Base-by-base conservation (phyloP, 2,797 vertebrate species). In the Chaenodraco wilsoni region DNA sequence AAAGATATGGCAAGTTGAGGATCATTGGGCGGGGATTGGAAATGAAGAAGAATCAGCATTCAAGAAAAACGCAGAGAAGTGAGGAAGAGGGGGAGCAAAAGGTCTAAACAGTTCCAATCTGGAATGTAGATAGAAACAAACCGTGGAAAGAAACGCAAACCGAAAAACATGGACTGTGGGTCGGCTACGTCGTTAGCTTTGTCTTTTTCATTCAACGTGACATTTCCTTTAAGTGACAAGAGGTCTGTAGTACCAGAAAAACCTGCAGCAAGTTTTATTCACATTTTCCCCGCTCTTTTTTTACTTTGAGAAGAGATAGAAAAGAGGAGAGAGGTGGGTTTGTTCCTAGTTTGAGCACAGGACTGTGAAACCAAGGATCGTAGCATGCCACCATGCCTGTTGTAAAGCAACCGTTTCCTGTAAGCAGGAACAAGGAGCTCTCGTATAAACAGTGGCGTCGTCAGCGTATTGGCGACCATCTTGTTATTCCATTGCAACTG, bases 121-220 rank as follows among this genome's bases (percentile, higher is more conserved):
- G 97, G 96, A 96, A 96, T 93, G 94, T 97, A 93, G 93, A 96
- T 89, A 93, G 94, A 71, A 90, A 93, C 78, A 86, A 84, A 46
- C 16, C 19, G 75, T 84, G 78, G 67, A 89, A 75, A 89, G 72
- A 87, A 80, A 84, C 49, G 23, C 65, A 13, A 1, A 62, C 67
- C 58, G 11, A 72, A 65, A 61, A 59, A 40, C 60, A 61, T 14
- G 60, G 40, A 65, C 60, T 21, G 75, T 44, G 63, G 15, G 63
- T 69, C 9, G 6, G 78, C 83, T 71, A 51, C 27, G 48, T 79
- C 14, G 27, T 72, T 72, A 55, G 83, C 37, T 27, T 72, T n/a
- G 52, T 86, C 74, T 56, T 61, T 45, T 83, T 88, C 78, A 76
- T 89, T 88, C 78, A 73, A 21, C 9, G 52, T 71, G 84, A 80